Evolutionary conservation across 2,113 vertebrate species (phyloP).

Genomic region (Sphaerodactylus townsendi): DNA sequence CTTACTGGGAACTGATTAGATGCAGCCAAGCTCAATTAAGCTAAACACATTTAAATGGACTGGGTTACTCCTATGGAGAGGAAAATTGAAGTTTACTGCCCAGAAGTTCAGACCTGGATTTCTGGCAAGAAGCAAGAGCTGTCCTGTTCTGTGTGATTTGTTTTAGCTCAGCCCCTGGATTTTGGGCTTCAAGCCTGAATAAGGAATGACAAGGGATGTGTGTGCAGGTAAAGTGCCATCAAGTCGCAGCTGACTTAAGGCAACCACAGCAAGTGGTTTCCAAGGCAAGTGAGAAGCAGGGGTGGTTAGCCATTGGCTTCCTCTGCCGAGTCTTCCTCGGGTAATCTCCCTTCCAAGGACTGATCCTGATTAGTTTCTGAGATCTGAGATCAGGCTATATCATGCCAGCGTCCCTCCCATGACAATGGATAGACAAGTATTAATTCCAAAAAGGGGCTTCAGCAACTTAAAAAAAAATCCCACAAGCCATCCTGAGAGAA

Average conservation of each 20-base stretch:
- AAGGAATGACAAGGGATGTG: background rate
- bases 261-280: too few relatives aligned
- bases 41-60: conserved; percentile 17
- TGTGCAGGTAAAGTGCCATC: too few relatives aligned
- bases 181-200: background rate
- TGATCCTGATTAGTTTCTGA: too few relatives aligned
- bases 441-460: background rate
- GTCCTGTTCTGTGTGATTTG: background rate
- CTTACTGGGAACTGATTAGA: conserved; percentile 12
- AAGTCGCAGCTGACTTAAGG: too few relatives aligned
- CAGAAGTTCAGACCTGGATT: conserved; percentile 3
- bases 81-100: conserved; percentile 10
- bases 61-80: background rate
- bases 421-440: background rate
- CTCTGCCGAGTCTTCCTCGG: too few relatives aligned
- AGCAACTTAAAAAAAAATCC: background rate
- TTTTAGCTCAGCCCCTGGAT: background rate
- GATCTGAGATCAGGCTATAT: too few relatives aligned
- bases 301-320: too few relatives aligned
- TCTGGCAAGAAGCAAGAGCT: background rate
- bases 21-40: conserved; percentile 24
- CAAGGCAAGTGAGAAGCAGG: too few relatives aligned
- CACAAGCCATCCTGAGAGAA: background rate
- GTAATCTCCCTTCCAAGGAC: too few relatives aligned
- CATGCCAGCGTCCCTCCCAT: too few relatives aligned